Conservation (phyloP, 2,113 vertebrate genomes). For the Cricetomys ansorgei region DNA sequence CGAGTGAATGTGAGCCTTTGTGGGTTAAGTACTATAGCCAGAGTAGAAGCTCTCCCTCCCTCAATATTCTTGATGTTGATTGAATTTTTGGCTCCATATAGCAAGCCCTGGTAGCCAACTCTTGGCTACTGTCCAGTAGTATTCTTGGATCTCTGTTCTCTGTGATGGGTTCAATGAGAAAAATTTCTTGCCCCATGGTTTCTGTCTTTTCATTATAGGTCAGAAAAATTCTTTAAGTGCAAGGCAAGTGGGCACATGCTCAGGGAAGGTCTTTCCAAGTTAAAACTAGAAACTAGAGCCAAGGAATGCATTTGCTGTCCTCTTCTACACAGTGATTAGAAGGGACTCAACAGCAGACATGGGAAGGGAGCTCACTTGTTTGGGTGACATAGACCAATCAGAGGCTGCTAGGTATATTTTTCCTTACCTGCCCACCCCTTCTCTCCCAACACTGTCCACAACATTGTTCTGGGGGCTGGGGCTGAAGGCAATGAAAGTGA, state of each 20-base stretch:
- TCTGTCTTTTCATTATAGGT: neutral
- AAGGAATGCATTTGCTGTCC: neutral
- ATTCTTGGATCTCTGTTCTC: neutral
- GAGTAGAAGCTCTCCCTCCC: neutral
- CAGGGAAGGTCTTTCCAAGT: neutral
- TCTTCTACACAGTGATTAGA: neutral
- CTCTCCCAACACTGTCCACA: no score
- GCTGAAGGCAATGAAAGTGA: neutral
- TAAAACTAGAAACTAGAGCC: neutral
- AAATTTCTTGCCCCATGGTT: neutral
- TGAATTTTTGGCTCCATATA: neutral
- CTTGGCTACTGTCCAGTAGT: neutral
- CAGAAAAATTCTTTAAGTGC: constrained; percentile 13
- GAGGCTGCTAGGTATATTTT: neutral
- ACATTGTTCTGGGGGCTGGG: neutral
- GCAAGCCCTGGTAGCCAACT: neutral
- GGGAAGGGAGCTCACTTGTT: neutral
- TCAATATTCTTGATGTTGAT: neutral
- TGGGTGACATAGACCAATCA: no score
- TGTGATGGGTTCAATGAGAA: constrained; percentile 20
- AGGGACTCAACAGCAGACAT: neutral
- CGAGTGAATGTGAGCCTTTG: neutral
- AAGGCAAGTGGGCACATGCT: neutral
- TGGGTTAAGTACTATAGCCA: neutral
- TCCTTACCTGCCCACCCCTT: neutral